These are phyloP conservation scores for Unio delphinus DNA, from an alignment of 2,888 invertebrate species.

Conservation along the genomic window DNA sequence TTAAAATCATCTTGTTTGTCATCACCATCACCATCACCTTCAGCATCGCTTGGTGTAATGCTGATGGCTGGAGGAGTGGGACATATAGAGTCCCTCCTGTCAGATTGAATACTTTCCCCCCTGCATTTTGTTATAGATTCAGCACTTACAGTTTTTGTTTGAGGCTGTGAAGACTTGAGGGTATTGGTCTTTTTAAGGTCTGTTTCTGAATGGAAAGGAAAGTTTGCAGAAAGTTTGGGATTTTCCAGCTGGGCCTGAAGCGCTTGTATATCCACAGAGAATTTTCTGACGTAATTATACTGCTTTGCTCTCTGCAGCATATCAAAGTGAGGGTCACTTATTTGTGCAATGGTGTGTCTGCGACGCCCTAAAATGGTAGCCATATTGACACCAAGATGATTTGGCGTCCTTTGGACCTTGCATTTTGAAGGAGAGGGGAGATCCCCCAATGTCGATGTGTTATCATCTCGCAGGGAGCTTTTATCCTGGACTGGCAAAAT, in stretches of 20 bases:
- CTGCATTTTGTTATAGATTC: conserved; percentile 7
- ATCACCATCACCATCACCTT: conserved; percentile 28
- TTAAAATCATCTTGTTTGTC: conserved; percentile 21
- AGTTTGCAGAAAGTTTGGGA: conserved; percentile 57
- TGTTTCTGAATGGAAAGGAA: conserved; percentile 55
- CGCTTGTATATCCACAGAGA: conserved; percentile 69
- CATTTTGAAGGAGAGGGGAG: conserved; percentile 26
- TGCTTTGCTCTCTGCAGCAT: conserved; percentile 51
- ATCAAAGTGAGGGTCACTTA: conserved; percentile 50
- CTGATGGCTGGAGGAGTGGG: conserved; percentile 37
- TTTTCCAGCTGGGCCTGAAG: conserved; percentile 69
- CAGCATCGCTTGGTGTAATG: conserved; percentile 33
- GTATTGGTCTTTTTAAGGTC: conserved; percentile 26
- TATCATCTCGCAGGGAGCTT: conserved; percentile 32
- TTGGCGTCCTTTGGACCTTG: conserved; percentile 16
- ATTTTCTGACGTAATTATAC: conserved; percentile 68
- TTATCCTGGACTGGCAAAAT: conserved; percentile 32
- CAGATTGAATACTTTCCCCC: not conserved
- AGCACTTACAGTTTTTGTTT: conserved; percentile 1
- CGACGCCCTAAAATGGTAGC: conserved; percentile 57
- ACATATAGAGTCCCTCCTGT: conserved; percentile 26
- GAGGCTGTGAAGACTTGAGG: too few species aligned
- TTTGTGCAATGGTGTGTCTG: conserved; percentile 63
- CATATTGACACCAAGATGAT: conserved; percentile 58
- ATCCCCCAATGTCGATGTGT: conserved; percentile 32